Evolutionary conservation across 2,888 invertebrate genomes (phyloP).

Genomic region (Cremastinae sp.): DNA sequence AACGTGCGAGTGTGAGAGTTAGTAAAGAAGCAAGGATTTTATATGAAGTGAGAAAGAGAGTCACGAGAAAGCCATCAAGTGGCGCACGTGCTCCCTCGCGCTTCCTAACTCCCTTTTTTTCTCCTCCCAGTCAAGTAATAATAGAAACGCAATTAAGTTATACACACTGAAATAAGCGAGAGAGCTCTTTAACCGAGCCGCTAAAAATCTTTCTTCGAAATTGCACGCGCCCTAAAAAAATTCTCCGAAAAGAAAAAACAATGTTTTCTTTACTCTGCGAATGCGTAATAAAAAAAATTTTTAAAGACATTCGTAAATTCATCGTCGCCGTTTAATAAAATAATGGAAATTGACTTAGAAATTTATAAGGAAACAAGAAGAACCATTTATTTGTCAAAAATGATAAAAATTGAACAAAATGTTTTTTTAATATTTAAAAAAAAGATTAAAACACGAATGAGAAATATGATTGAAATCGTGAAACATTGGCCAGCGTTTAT

Average conservation of each 20-base stretch:
- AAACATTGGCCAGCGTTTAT: no score
- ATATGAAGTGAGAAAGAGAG: constrained; percentile 12
- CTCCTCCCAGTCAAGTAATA: constrained; percentile 36
- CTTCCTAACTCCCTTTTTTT: constrained; percentile 8
- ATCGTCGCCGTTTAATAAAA: background rate
- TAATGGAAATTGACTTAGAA: background rate
- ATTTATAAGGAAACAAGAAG: background rate
- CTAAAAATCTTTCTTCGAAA: constrained; percentile 11
- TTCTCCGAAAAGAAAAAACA: background rate
- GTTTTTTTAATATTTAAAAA: no score
- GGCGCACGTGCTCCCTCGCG: constrained; percentile 34
- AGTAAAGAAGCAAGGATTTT: background rate
- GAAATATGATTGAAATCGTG: no score
- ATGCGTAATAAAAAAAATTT: background rate
- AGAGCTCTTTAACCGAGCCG: constrained; percentile 18
- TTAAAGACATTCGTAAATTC: background rate
- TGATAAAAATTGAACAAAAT: no score
- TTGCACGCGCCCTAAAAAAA: background rate
- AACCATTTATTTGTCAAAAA: background rate
- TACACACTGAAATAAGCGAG: background rate
- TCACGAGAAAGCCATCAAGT: constrained; percentile 29
- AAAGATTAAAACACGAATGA: no score
- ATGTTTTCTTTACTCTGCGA: background rate
- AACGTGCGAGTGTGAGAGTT: background rate
- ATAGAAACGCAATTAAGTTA: constrained; percentile 57